A percentile compares a stretch with the other conserved stretches of the same genome.
phyloP scores from a whole-genome alignment of 2,113 vertebrate genomes.

The Neoarius graeffei region DNA sequence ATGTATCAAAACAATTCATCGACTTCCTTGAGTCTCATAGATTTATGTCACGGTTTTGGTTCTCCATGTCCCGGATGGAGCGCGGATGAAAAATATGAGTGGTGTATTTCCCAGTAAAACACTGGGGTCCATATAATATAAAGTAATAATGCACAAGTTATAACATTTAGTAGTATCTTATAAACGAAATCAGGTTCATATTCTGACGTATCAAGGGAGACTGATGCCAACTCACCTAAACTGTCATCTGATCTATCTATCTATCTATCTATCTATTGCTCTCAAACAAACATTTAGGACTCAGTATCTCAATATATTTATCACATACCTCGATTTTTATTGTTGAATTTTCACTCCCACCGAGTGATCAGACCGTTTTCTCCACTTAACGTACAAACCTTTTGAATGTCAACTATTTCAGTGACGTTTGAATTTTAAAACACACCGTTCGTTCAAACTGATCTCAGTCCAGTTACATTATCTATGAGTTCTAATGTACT shows the following conservation, averaged over 20 bases:
- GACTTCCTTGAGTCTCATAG: too few relatives aligned
- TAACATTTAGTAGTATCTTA: background rate
- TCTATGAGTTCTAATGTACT: fast-evolving
- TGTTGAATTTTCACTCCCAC: background rate
- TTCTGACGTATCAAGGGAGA: background rate
- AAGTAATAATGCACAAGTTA: background rate
- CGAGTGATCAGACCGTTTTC: background rate
- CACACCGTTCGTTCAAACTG: slow-evolving; percentile 23
- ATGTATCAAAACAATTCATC: too few relatives aligned
- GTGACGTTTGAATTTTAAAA: slow-evolving; percentile 51
- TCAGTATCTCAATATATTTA: background rate
- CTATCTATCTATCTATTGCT: too few relatives aligned
- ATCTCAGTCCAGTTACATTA: too few relatives aligned
- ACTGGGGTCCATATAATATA: too few relatives aligned
- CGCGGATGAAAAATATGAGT: too few relatives aligned
- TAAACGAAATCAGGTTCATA: background rate
- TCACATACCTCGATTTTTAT: background rate
- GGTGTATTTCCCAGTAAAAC: too few relatives aligned
- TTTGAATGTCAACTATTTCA: slow-evolving; percentile 42
- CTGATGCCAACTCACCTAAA: background rate
- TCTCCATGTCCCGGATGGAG: too few relatives aligned
- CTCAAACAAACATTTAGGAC: background rate
- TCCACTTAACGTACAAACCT: background rate
- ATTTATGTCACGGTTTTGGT: too few relatives aligned
- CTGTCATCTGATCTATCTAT: too few relatives aligned